These are phyloP conservation scores for Lasioglossum malachurum DNA, from an alignment of 2,888 invertebrate species.

Conservation along the genomic window DNA sequence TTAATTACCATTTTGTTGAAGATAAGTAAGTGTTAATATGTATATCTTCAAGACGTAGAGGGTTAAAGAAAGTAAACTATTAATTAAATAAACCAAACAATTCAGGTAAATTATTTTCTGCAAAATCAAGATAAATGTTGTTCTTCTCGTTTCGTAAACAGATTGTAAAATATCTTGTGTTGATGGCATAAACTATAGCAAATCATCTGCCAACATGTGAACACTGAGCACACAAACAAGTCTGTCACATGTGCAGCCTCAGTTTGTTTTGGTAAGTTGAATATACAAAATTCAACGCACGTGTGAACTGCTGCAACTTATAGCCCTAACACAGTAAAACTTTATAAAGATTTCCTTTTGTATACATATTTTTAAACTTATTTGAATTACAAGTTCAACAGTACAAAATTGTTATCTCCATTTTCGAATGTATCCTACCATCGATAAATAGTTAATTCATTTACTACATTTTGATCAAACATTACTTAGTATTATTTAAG, in stretches of 20 bases:
- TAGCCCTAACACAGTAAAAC: not conserved
- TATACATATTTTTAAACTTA: too few relatives aligned
- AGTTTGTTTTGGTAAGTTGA: not conserved
- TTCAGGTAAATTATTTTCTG: not conserved
- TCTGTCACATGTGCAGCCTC: not conserved
- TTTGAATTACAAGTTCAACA: too few relatives aligned
- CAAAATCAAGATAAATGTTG: not conserved
- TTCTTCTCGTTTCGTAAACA: not conserved
- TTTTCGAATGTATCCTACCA: too few relatives aligned
- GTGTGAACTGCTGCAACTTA: not conserved
- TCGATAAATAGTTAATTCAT: too few relatives aligned
- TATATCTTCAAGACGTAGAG: too few relatives aligned
- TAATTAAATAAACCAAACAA: not conserved
- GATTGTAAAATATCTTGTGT: not conserved
- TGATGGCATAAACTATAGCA: not conserved
- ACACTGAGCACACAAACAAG: slow-evolving; percentile 5
- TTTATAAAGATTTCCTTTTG: not conserved
- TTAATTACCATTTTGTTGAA: too few relatives aligned
- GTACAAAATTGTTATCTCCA: not conserved
- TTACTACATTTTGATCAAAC: too few relatives aligned
- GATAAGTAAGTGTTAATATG: too few relatives aligned
- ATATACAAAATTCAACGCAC: not conserved
- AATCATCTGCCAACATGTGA: slow-evolving; percentile 2
- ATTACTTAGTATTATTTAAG: too few relatives aligned
- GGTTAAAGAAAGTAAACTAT: not conserved